Evolutionary conservation across 2,888 invertebrate species (phyloP), one percentile per base, ranked within the genome.

Genomic region (Acanthacorydalis orientalis): DNA sequence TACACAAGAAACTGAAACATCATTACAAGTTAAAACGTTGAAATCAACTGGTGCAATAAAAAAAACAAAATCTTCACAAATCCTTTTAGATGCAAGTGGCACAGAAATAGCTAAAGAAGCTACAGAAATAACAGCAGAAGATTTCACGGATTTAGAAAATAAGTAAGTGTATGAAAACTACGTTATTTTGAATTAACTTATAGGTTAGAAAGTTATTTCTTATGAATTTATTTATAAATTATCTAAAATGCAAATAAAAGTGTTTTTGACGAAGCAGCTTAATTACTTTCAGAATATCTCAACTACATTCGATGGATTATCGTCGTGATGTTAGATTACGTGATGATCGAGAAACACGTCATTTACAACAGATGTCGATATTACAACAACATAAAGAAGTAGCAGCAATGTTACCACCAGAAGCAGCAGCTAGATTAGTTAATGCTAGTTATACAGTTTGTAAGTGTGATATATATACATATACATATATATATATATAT

Each of bases 401-500:
- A 51, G 78, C 82, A 48, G 64, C 67, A 43, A 77, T 77, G 56
- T 66, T 84, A 55, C 80, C 84, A 38, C 72, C 79, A 3, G 83
- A 82, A 63, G 82, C 83, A 12, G 77, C 81, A 32, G 80, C 81
- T 16, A 76, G 78, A 57, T 68, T 85, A 43, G 71, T 81, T 49
- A 84, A 84, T 62, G 80, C 81, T 47, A 80, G 80, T 63, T 81
- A 82, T 56, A 82, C 81, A 2, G 69, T 83, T 51, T 80, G 85
- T 86, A 69, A 73, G 80, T 75, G 60, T 54, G 42, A 32, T 14
- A 37, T 15, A 39, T 37, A 44, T 35, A 35, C 11, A 7, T 15
- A 39, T 7, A 12, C 7, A 12, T 39, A 11, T 7, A n/a, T 11
- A 12, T 39, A 39, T 7, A 12, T 11, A 7, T 34, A 9, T 34